Evolutionary conservation across 2,888 invertebrate genomes (phyloP), one percentile per base, ranked within the genome.

Genomic region (Tenthredo distinguenda): DNA sequence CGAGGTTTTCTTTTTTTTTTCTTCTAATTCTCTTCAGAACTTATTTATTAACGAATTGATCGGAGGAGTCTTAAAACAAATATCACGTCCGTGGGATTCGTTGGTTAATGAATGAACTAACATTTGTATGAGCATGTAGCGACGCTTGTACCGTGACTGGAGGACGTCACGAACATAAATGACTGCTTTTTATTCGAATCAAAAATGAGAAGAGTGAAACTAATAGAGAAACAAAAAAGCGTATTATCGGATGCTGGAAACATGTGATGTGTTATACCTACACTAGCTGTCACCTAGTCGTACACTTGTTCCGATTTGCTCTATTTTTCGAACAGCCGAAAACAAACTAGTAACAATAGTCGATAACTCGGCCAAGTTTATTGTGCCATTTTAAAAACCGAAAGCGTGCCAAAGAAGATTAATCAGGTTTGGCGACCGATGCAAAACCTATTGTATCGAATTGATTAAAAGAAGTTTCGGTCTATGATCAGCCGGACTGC

Each of bases 31-130:
- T 18, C 34, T 34, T 31, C 1, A 68, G 26, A 34, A 31, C 68
- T 34, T 68, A 34, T 18, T 15, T 18, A 34, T 15, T 68, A 31
- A 26, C 68, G 15, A 68, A 5, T 68, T 6, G 18, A 68, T 68
- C 68, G 68, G 10, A 34, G 34, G 31, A 34, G 18, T 34, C 68
- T 68, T 34, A 7, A 68, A 34, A 68, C 34, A 18, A 34, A 34
- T 34, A 68, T 34, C 34, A 68, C 34, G 68, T 68, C 12, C 12
- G 18, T 18, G 68, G 12, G 68, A 68, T 68, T 68, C 6, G 68
- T 34, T 68, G 68, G 5, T 68, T 68, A 26, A 68, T 68, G 68
- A 34, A 68, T 68, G 68, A 68, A 68, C 68, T 31, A 34, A 68
- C 68, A 68, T 68, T 68, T 34, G 68, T 5, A 68, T 68, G 68